Base-by-base conservation (phyloP, 1,140 invertebrate species). In the Penaeus vannamei region DNA sequence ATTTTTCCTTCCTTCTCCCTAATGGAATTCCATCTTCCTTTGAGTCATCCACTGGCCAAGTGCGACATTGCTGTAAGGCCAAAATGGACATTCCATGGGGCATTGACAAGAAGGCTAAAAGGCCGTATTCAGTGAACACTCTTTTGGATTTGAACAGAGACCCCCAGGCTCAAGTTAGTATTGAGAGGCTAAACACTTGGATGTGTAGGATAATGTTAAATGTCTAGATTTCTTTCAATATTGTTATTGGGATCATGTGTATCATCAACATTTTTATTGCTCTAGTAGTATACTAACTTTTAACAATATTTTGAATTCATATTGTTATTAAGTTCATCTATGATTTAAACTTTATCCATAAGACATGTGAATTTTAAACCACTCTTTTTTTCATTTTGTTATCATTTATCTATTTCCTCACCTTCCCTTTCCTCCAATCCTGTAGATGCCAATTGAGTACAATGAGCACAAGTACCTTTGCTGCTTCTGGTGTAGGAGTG, bases 61-160 rank as follows among this genome's bases (percentile, higher is more conserved):
- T 89, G 29, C 81, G 87, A 19, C 87, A 89, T 77, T 82, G 84
- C 29, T 89, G 87, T 46, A 79, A 89, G 69, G 87, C 87, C 53
- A 89, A 84, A 69, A 89, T 89, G 87, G 87, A 89, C 59, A 89
- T 89, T 26, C 87, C 87, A 10, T 89, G 87, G 87, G 76, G 76
- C 23, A 64, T 32, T 46, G 87, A 89, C 69, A 89, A 89, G 23
- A 59, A 81, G 12, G 77, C 81, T 69, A 53, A 77, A 12, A 53
- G 87, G 26, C 87, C 87, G 1, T 89, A 89, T n/a, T 89, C 87
- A 4, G 82, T 89, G 81, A 89, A 89, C 82, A 84, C 87, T 36
- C 62, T 89, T 1, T 77, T 77, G 59, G 87, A 89, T 42, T 82
- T 89, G 20, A 84, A 89, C 60, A 79, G 10, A 23, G 61, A 89